Percentiles rank a stretch among this genome's conserved stretches.
Conservation (phyloP, 1,140 invertebrate species). For the Maconellicoccus hirsutus region DNA sequence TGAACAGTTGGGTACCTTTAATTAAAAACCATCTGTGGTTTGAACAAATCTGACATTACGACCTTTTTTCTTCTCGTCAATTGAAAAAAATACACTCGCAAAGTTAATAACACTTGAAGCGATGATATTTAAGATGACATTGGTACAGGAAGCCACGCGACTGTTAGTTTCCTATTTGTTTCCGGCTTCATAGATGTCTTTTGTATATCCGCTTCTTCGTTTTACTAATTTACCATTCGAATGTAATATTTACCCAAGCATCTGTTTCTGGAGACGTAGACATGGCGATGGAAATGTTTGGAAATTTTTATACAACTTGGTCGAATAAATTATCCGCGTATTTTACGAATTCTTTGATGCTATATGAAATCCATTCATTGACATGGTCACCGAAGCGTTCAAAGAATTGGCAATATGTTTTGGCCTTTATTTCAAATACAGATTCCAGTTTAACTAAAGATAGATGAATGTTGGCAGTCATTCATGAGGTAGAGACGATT, state of each 20-base stretch:
- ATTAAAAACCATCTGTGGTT: too few species aligned
- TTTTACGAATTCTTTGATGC: not conserved
- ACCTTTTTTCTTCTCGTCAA: not conserved
- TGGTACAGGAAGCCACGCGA: slow-evolving; percentile 1
- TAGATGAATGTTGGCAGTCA: not conserved
- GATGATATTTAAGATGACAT: slow-evolving; percentile 4
- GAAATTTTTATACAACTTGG: not conserved
- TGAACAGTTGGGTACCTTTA: too few species aligned
- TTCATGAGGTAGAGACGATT: too few species aligned
- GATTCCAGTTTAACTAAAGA: not conserved
- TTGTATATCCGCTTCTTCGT: not conserved
- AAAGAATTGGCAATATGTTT: not conserved
- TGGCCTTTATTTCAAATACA: not conserved
- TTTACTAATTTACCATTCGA: not conserved
- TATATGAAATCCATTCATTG: not conserved
- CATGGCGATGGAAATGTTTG: too few species aligned
- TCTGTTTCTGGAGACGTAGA: too few species aligned
- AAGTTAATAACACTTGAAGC: not conserved
- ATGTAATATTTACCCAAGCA: too few species aligned
- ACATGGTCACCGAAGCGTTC: not conserved
- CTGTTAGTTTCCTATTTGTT: not conserved
- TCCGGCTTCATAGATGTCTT: not conserved
- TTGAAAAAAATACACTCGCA: not conserved
- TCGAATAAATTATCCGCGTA: not conserved
- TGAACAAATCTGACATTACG: not conserved